These are phyloP conservation scores for Aphelinus certus DNA, from an alignment of 1,140 invertebrate genomes.

Conservation along the genomic window DNA sequence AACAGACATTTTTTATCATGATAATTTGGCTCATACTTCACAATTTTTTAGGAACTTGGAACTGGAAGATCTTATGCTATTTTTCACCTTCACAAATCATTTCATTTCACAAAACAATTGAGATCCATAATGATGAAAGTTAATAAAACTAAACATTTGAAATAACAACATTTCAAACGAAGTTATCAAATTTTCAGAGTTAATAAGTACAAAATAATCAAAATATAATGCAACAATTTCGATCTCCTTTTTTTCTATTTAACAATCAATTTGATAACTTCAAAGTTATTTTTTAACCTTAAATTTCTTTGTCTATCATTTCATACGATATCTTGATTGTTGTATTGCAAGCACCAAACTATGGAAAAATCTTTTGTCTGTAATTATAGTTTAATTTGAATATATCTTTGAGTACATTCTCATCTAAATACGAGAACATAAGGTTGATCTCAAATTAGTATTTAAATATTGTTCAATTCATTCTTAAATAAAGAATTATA, in stretches of 20 bases:
- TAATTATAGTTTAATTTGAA: too few species aligned
- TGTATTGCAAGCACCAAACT: too few species aligned
- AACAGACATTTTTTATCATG: background rate
- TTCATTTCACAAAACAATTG: conserved; percentile 1
- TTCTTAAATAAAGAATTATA: too few species aligned
- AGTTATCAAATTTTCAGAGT: conserved; percentile 11
- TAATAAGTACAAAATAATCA: conserved; percentile 28
- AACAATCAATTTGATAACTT: conserved; percentile 1
- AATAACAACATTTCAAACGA: conserved; percentile 11
- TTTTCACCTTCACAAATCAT: background rate
- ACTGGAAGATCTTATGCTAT: conserved; percentile 27
- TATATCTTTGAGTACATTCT: too few species aligned
- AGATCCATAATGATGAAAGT: conserved; percentile 7
- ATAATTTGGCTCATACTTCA: conserved; percentile 1
- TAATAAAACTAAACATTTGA: conserved; percentile 5
- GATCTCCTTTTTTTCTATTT: background rate
- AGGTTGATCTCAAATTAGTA: too few species aligned
- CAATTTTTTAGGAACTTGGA: conserved; percentile 28
- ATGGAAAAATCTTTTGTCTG: too few species aligned
- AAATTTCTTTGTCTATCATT: background rate
- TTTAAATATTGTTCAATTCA: too few species aligned
- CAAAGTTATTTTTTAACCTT: background rate
- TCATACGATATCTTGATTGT: too few species aligned
- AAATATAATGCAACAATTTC: background rate
- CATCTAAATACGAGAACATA: too few species aligned